phyloP scores from a whole-genome alignment of 2,113 vertebrate species.

The Saguinus midas region DNA sequence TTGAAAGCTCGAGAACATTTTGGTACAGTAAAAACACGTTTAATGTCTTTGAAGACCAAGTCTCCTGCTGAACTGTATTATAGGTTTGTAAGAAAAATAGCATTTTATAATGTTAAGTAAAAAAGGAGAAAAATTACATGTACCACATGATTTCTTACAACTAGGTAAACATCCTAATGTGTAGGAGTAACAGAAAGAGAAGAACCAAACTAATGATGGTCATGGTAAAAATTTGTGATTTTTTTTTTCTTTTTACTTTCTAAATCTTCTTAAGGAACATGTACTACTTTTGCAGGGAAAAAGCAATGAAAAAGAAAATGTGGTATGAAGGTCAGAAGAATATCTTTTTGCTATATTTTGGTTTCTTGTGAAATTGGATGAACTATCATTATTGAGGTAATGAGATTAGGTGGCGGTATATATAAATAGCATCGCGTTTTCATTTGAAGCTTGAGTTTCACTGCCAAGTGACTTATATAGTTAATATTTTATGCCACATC shows the following conservation, averaged over 20 bases:
- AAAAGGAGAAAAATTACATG: background rate
- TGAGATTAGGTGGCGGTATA: too few relatives aligned
- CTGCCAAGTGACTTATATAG: too few relatives aligned
- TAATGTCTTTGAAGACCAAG: constrained; percentile 95
- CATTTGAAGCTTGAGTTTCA: too few relatives aligned
- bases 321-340: too few relatives aligned
- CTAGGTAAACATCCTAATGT: background rate
- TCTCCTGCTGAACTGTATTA: constrained; percentile 97
- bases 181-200: background rate
- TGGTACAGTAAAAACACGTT: constrained; percentile 89
- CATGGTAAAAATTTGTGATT: background rate
- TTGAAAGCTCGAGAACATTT: constrained; percentile 94
- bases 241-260: background rate
- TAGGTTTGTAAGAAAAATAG: constrained; percentile 84
- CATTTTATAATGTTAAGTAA: background rate
- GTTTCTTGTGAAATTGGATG: too few relatives aligned
- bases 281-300: background rate
- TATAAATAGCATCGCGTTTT: too few relatives aligned
- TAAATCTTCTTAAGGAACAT: background rate
- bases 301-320: too few relatives aligned
- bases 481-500: too few relatives aligned
- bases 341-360: too few relatives aligned
- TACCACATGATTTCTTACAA: background rate
- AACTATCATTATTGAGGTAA: too few relatives aligned
- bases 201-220: background rate